Percentiles rank a stretch among this genome's conserved stretches.
These are phyloP conservation scores for Drosophila nasuta DNA, from an alignment of 1,140 invertebrate species.

Conservation along the genomic window DNA sequence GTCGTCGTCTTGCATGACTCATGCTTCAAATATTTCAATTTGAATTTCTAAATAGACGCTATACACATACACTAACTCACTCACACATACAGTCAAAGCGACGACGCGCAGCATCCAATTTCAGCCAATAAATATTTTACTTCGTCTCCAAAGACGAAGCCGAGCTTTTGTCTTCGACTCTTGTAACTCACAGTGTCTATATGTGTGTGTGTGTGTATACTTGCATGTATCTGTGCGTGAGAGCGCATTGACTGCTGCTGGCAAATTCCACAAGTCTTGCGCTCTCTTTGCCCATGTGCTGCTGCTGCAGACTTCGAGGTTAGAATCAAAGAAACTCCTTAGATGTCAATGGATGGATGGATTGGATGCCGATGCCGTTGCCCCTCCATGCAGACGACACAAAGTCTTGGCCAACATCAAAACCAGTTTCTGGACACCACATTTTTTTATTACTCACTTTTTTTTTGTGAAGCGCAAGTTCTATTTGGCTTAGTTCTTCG, in stretches of 20 bases:
- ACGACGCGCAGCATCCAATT: slow-evolving; percentile 75
- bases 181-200: slow-evolving; percentile 34
- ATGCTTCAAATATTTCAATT: slow-evolving; percentile 75
- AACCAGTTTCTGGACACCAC: slow-evolving; percentile 68
- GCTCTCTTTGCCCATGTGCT: slow-evolving; percentile 62
- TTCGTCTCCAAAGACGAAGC: slow-evolving; percentile 52
- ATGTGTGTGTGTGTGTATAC: slow-evolving; percentile 8
- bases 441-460: slow-evolving; percentile 57
- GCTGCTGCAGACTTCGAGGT: slow-evolving; percentile 55
- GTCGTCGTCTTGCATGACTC: slow-evolving; percentile 59
- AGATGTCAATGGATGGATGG: slow-evolving; percentile 68
- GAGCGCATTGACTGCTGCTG: slow-evolving; percentile 51
- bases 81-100: slow-evolving; percentile 19
- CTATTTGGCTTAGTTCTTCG: slow-evolving; percentile 67
- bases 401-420: slow-evolving; percentile 64
- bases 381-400: slow-evolving; percentile 51
- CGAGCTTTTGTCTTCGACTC: slow-evolving; percentile 59
- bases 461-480: slow-evolving; percentile 50
- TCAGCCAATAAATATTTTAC: slow-evolving; percentile 79
- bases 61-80: slow-evolving; percentile 51
- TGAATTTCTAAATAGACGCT: slow-evolving; percentile 81
- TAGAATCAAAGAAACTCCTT: slow-evolving; percentile 52
- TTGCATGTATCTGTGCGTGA: slow-evolving; percentile 29
- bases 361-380: slow-evolving; percentile 21
- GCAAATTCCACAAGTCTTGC: slow-evolving; percentile 68